Evolutionary conservation across 2,797 vertebrate species (phyloP).

Genomic region (Discoglossus pictus): DNA sequence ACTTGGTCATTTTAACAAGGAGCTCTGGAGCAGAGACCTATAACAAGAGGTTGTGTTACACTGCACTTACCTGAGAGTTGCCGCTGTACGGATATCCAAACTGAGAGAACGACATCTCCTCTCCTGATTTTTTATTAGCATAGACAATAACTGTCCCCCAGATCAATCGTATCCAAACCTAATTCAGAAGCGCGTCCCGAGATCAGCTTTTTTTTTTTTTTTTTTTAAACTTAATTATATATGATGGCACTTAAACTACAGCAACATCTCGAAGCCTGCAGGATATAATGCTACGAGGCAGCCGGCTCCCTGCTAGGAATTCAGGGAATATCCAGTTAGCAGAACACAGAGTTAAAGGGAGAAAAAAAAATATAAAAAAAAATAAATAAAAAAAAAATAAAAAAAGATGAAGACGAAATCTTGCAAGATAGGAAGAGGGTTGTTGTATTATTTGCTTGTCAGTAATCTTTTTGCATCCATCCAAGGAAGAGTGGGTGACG

Average conservation of each 20-base stretch:
- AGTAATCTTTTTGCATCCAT: slow-evolving; percentile 88
- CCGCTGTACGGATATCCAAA: slow-evolving; percentile 96
- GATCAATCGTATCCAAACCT: slow-evolving; percentile 86
- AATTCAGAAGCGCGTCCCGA: slow-evolving; percentile 87
- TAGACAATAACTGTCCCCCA: slow-evolving; percentile 85
- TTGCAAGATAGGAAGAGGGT: slow-evolving; percentile 86
- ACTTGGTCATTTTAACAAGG: no score
- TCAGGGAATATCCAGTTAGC: slow-evolving; percentile 77
- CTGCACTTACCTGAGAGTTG: slow-evolving; percentile 90
- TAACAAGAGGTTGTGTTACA: background rate
- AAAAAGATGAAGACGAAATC: slow-evolving; percentile 73
- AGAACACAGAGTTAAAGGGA: slow-evolving; percentile 85
- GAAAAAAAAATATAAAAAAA: no score
- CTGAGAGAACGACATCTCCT: slow-evolving; percentile 95
- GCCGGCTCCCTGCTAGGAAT: slow-evolving; percentile 62
- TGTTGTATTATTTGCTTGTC: slow-evolving; percentile 91
- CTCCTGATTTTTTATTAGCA: slow-evolving; percentile 83
- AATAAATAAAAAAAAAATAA: no score
- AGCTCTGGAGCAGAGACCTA: background rate
- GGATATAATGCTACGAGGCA: slow-evolving; percentile 74
- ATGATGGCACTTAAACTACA: slow-evolving; percentile 86
- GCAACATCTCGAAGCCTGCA: slow-evolving; percentile 67
- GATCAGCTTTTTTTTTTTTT: slow-evolving; percentile 83
- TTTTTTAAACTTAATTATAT: slow-evolving; percentile 89
- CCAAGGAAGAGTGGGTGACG: slow-evolving; percentile 94